A percentile compares a stretch with the other conserved stretches of the same genome.
These are phyloP conservation scores for Montipora sp. DNA, from an alignment of 64 coral and sea anemone genomes.

Conservation along the genomic window DNA sequence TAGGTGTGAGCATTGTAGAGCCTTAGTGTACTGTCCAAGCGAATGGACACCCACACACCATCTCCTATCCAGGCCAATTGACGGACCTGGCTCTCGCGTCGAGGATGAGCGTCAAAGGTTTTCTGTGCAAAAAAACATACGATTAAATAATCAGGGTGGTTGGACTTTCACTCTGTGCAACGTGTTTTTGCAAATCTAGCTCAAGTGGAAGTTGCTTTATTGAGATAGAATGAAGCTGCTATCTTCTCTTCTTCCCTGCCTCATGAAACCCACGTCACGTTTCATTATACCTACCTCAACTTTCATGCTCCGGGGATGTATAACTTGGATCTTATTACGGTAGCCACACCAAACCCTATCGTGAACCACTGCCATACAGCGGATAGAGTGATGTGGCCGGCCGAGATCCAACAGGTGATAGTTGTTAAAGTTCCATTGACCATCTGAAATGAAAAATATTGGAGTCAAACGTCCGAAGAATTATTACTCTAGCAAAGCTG, in stretches of 20 bases:
- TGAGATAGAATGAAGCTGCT: background rate
- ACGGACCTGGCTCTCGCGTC: slow-evolving; percentile 96
- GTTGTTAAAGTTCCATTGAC: slow-evolving; percentile 97
- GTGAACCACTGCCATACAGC: slow-evolving; percentile 97
- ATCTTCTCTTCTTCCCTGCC: background rate
- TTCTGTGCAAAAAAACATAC: slow-evolving; percentile 62
- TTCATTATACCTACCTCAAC: slow-evolving; percentile 72
- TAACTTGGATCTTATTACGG: slow-evolving; percentile 97
- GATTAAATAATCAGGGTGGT: too few species aligned
- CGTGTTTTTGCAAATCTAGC: too few species aligned
- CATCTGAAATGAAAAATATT: slow-evolving; percentile 58
- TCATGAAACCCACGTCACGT: too few species aligned
- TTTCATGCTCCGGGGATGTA: slow-evolving; percentile 95
- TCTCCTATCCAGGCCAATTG: slow-evolving; percentile 98
- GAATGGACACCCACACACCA: slow-evolving; percentile 99
- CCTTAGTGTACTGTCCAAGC: slow-evolving; percentile 93
- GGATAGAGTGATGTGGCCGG: slow-evolving; percentile 95
- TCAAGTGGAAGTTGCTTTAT: too few species aligned
- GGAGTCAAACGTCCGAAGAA: background rate
- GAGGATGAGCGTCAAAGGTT: slow-evolving; percentile 98
- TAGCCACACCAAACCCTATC: slow-evolving; percentile 99
- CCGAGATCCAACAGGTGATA: slow-evolving; percentile 94
- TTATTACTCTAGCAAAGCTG: too few species aligned
- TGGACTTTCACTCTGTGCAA: too few species aligned
- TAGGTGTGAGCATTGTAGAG: slow-evolving; percentile 95